Evolutionary conservation across 1,140 invertebrate genomes (phyloP), one percentile per base, ranked within the genome.

Genomic region (Neodiprion pinetum): DNA sequence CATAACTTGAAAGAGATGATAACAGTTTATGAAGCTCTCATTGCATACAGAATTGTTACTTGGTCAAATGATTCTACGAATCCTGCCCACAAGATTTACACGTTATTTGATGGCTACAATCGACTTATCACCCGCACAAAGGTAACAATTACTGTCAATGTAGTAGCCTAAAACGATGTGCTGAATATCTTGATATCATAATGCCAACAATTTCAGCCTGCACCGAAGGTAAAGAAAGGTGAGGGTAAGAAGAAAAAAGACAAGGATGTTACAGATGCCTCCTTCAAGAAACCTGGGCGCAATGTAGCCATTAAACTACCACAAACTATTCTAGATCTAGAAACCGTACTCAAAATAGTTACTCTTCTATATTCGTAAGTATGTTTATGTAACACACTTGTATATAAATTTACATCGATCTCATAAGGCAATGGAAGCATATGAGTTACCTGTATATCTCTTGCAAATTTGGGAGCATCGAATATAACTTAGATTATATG

Each of bases 41-140:
- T 91, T 10, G 88, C 86, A 1, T 90, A 87, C 66, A 83, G 79
- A 75, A 82, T 92, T 1, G 81, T 86, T 75, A 85, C 88, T 21
- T 91, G 90, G 89, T 88, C 78, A 0, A 28, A 67, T 0, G 77
- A 79, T 0, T 89, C 83, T 17, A 40, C 82, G 23, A 75, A 82
- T 49, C 74, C 78, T 2, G 87, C 86, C 0, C 77, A 81, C 70
- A 83, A 80, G 47, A 77, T 90, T 1, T 83, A 88, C 72, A 82
- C 79, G n/a, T 77, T 91, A 11, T 89, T 86, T 40, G 90, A 90
- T 75, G 79, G 80, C 14, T 88, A 89, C 23, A 81, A 75, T 9
- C 80, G 86, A 48, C 74, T 91, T 0, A 50, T 89, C n/a, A 89
- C 91, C 7, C 88, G 88, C 67, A 85, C 82, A 17, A 91, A 90